phyloP scores from a whole-genome alignment of 2,888 invertebrate species.

The Sinodicranocentrus sp. region DNA sequence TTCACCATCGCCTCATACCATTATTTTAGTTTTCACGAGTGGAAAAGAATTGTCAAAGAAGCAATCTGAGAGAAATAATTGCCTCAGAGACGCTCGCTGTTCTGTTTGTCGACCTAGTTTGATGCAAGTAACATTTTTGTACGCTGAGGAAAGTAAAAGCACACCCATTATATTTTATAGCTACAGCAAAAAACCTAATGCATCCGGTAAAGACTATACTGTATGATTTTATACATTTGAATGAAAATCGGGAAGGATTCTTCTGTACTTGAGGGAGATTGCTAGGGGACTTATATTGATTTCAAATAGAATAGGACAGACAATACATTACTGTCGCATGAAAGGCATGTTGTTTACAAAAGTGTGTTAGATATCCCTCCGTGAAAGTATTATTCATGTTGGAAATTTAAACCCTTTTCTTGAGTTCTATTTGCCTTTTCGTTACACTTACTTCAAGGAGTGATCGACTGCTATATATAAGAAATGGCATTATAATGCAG shows the following conservation, averaged over 20 bases:
- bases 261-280: neutral
- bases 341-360: too few relatives aligned
- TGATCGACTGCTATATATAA: neutral
- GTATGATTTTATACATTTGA: too few relatives aligned
- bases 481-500: neutral
- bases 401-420: neutral
- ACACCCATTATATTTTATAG: neutral
- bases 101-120: constrained; percentile 13
- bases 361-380: too few relatives aligned
- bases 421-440: neutral
- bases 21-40: neutral
- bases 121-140: too few relatives aligned
- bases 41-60: constrained; percentile 22
- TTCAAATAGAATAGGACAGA: neutral
- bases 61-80: constrained; percentile 44
- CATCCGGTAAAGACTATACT: neutral
- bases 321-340: too few relatives aligned
- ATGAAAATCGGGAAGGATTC: too few relatives aligned
- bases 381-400: too few relatives aligned
- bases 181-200: neutral
- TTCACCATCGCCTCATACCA: neutral
- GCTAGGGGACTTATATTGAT: constrained; percentile 13
- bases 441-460: neutral
- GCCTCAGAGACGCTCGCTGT: constrained; percentile 20
- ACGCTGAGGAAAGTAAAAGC: too few relatives aligned